Base-by-base conservation (phyloP, 2,888 invertebrate species). In the Coleophora deauratella region DNA sequence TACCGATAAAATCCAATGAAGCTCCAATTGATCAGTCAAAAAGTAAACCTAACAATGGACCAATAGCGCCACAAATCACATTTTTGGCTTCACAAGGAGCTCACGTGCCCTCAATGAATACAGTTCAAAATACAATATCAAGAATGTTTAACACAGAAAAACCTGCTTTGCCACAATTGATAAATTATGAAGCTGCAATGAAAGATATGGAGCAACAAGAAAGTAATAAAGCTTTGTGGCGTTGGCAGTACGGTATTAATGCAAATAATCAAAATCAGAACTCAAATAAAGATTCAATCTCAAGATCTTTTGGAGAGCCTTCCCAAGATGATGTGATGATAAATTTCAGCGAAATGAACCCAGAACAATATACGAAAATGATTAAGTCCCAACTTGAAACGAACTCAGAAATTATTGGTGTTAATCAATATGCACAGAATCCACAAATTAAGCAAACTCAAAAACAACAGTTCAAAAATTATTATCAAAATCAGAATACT, bases 1-100 rank as follows among this genome's bases (percentile, higher is more conserved):
- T 52, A 42, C 66, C 73, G n/a, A 53, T 67, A 37, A 77, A 73
- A 65, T 52, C 70, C 14, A 55, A 66, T 42, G 79, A 80, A 40
- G 68, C 63, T 48, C 49, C 58, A 38, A 56, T 58, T 38, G 75
- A 80, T 47, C 73, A 73, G 53, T 59, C 67, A 45, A 71, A 71
- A 60, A 47, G 49, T 45, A 81, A 75, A 61, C 47, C 52, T 33
- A 78, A 68, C 56, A 65, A 61, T 51, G 68, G 60, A 43, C 59
- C 72, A 30, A 79, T 85, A 57, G 62, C 78, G 42, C 85, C 85
- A 32, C 82, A 85, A 72, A 69, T 85, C 51, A 85, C 84, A 52
- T 85, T 85, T 64, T 48, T 80, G 49, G 85, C 85, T 54, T 79
- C 85, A 33, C 84, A 85, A 56, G 85, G 85, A 38, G 78, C 82